Base-by-base conservation (phyloP, 2,797 vertebrate genomes). In the Sebastes trivittatus region DNA sequence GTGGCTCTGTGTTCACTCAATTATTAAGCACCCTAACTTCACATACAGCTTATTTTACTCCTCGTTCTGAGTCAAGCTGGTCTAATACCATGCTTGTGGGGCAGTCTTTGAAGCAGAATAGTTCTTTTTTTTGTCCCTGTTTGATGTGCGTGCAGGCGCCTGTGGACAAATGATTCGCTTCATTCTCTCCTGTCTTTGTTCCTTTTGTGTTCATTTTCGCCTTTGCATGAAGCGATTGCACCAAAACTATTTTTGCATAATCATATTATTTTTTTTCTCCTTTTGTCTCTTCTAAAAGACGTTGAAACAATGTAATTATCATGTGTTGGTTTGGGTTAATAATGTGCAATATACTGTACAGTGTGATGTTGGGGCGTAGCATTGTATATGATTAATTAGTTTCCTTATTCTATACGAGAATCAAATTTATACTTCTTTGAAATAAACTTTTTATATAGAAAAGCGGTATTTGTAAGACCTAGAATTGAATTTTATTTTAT, bases 121-220 rank as follows among this genome's bases (percentile, higher is more conserved):
- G 18, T 38, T 77, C 0, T 62, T 82, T 82, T 81, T 80, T 88
- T 77, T 85, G 74, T 87, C 58, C 58, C 25, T 76, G 82, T 92
- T 93, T 93, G 86, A 93, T 93, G 88, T 92, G 77, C 27, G 4
- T 75, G 71, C 78, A 76, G 82, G 67, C 36, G 88, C 87, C 93
- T 92, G 87, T 91, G 84, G 92, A 92, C 89, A 91, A 86, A 89
- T 82, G 77, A 90, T 92, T 90, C 3, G 56, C 77, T 91, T 88
- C 68, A 64, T 86, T 86, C 75, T 68, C 49, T 72, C 14, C 56
- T 25, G 58, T 73, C 88, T 92, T 90, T 92, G 84, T 92, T 90
- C 83, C 46, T 67, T 86, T 80, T 71, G 63, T 87, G 66, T 84
- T 91, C 46, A 72, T 83, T 91, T 89, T 81, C 3, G 16, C 46